These are phyloP conservation scores for Thamnophis sirtalis DNA, from an alignment of 2,113 vertebrate species.

Conservation along the genomic window DNA sequence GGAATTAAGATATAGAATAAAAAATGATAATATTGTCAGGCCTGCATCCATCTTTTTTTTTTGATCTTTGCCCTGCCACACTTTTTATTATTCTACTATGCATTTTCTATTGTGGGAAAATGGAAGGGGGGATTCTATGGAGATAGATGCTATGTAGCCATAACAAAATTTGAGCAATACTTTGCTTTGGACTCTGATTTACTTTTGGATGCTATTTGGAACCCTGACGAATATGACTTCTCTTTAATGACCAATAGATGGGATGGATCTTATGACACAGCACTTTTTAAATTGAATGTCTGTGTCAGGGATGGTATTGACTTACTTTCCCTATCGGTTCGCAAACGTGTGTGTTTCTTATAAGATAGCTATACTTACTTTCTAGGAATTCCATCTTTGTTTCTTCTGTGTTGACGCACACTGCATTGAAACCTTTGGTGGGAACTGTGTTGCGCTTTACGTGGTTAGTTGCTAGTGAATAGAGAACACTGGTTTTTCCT, in stretches of 20 bases:
- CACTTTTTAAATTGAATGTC: neutral
- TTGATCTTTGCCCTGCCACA: no score
- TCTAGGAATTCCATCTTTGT: constrained; percentile 85
- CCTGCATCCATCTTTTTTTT: no score
- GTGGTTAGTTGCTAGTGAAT: constrained; percentile 74
- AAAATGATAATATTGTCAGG: neutral
- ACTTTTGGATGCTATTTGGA: no score
- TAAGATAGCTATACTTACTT: constrained; percentile 71
- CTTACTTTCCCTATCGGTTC: no score
- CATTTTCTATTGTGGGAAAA: no score
- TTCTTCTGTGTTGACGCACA: constrained; percentile 80
- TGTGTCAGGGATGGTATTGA: neutral
- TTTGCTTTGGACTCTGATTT: no score
- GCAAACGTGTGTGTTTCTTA: neutral
- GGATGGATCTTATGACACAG: neutral
- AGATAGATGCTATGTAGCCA: no score
- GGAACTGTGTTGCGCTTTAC: constrained; percentile 74
- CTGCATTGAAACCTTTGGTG: constrained; percentile 82
- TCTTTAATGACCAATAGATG: neutral
- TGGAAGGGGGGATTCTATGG: no score
- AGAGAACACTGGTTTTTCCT: constrained; percentile 89
- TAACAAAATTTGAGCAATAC: no score
- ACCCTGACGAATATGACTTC: neutral
- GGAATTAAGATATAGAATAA: neutral
- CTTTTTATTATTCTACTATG: no score